A percentile compares a stretch with the other conserved stretches of the same genome.
These are phyloP conservation scores for Drosophila rellima DNA, from an alignment of 2,888 invertebrate genomes.

Conservation along the genomic window DNA sequence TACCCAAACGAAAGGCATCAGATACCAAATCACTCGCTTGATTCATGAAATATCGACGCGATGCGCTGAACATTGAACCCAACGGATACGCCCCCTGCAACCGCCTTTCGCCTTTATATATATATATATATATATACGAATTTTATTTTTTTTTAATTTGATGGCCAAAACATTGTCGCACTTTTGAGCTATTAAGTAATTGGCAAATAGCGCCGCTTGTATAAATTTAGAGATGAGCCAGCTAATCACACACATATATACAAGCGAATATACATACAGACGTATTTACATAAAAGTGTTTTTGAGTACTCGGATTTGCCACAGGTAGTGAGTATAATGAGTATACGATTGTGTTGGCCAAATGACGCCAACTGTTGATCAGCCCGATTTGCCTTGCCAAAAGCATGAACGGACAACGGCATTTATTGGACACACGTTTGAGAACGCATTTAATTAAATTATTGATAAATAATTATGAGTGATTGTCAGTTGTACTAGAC, in stretches of 20 bases:
- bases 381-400: slow-evolving; percentile 62
- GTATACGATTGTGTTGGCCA: slow-evolving; percentile 12
- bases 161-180: slow-evolving; percentile 58
- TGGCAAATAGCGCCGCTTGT: slow-evolving; percentile 55
- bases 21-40: slow-evolving; percentile 78
- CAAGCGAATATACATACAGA: slow-evolving; percentile 1
- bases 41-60: slow-evolving; percentile 80
- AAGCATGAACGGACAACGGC: slow-evolving; percentile 56
- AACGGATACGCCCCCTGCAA: slow-evolving; percentile 39
- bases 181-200: slow-evolving; percentile 75
- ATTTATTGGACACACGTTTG: slow-evolving; percentile 15
- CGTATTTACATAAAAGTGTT: slow-evolving; percentile 8
- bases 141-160: slow-evolving; percentile 13
- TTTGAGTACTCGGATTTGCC: slow-evolving; percentile 11
- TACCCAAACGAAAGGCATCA: slow-evolving; percentile 47
- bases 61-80: slow-evolving; percentile 50
- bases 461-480: not conserved
- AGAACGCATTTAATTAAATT: not conserved
- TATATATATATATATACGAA: slow-evolving; percentile 19
- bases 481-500: not conserved
- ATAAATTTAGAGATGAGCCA: slow-evolving; percentile 65
- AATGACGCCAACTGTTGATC: slow-evolving; percentile 74
- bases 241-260: slow-evolving; percentile 6
- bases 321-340: slow-evolving; percentile 35
- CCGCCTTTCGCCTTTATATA: slow-evolving; percentile 40